phyloP scores from a whole-genome alignment of 2,113 vertebrate genomes.

The Pseudorectes ferrugineus region DNA sequence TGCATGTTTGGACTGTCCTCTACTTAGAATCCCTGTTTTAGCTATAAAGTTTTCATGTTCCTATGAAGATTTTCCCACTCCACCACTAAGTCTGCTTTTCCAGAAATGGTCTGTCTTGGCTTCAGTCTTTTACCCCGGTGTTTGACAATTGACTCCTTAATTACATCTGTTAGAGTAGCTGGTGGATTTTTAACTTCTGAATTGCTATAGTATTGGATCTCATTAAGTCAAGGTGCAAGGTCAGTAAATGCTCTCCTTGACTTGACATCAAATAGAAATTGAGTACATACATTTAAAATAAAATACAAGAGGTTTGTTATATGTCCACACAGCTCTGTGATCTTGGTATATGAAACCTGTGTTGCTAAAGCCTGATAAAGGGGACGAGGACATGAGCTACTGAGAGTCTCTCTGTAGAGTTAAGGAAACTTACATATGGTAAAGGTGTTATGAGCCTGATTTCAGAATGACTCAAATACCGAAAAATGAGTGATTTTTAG shows the following conservation, averaged over 20 bases:
- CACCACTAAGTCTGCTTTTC: background rate
- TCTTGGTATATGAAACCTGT: background rate
- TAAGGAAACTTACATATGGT: background rate
- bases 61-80: background rate
- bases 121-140: background rate
- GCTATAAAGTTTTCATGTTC: background rate
- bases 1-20: background rate
- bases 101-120: background rate
- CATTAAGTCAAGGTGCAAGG: background rate
- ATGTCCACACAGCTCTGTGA: background rate
- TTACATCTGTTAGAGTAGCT: background rate
- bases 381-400: background rate
- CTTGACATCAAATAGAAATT: background rate
- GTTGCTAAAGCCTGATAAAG: background rate
- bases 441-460: background rate
- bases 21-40: background rate
- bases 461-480: background rate
- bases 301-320: background rate
- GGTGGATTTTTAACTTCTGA: background rate
- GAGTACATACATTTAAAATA: background rate
- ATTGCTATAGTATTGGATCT: background rate
- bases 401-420: background rate
- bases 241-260: background rate
- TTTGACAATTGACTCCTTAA: background rate
- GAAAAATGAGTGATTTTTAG: background rate